These are phyloP conservation scores for Mergus octosetaceus DNA, from an alignment of 2,797 vertebrate genomes.

Conservation along the genomic window DNA sequence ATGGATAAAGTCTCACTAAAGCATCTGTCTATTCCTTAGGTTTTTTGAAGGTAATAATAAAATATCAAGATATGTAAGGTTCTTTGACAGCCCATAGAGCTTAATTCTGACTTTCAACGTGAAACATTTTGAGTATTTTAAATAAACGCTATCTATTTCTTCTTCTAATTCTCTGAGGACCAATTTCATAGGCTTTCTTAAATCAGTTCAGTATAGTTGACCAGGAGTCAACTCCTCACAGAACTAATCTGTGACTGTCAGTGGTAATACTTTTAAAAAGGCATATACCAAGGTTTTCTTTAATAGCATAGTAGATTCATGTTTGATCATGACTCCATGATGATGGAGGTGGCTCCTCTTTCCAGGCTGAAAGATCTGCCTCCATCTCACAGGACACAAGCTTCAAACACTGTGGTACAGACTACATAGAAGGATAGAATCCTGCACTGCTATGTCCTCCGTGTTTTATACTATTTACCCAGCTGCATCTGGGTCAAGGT, in stretches of 20 bases:
- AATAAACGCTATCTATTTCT: not conserved
- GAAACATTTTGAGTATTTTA: not conserved
- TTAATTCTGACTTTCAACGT: not conserved
- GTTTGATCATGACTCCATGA: not conserved
- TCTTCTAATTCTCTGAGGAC: not conserved
- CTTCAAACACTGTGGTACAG: fast-evolving
- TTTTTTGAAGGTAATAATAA: not conserved
- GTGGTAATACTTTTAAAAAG: not conserved
- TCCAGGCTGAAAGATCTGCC: not conserved
- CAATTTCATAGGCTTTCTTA: not conserved
- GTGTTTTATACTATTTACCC: not conserved
- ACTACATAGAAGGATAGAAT: not conserved
- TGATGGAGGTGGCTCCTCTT: fast-evolving
- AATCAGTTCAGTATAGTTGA: not conserved
- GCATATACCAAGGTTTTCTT: not conserved
- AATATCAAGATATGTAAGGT: not conserved
- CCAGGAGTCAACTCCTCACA: fast-evolving
- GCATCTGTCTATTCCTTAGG: not conserved
- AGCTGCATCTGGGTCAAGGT: not conserved
- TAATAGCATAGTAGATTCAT: not conserved
- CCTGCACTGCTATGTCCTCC: not conserved
- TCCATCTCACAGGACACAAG: not conserved
- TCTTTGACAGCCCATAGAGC: not conserved
- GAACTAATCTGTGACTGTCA: not conserved
- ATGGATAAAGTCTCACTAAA: not conserved